Conservation (phyloP, 2,888 invertebrate species). For the Drosophila niveifrons region DNA sequence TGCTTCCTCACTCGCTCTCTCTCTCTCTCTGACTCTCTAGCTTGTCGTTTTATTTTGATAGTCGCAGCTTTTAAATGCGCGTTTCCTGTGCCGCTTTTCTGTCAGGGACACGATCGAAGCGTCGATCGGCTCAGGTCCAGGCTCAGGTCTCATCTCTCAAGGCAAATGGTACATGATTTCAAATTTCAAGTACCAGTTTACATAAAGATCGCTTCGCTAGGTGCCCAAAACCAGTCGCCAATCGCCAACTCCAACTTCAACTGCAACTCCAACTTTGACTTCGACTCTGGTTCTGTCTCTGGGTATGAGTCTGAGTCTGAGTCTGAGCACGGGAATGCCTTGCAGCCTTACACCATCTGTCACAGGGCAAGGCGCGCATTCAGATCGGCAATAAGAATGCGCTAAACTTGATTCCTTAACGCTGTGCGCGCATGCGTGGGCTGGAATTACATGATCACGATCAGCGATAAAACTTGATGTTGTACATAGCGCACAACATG, state of each 20-base stretch:
- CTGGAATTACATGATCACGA: conserved; percentile 85
- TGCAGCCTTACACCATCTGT: conserved; percentile 77
- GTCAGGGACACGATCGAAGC: conserved; percentile 76
- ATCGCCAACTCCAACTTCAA: conserved; percentile 17
- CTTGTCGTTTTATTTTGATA: conserved; percentile 80
- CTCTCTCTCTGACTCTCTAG: conserved; percentile 4
- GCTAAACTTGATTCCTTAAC: conserved; percentile 79
- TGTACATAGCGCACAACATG: conserved; percentile 74
- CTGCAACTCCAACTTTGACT: conserved; percentile 27
- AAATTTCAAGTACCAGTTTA: conserved; percentile 82
- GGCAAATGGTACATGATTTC: conserved; percentile 82
- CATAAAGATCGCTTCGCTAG: conserved; percentile 67
- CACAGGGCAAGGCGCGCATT: conserved; percentile 72
- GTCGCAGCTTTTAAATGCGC: conserved; percentile 79
- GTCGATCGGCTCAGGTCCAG: conserved; percentile 33
- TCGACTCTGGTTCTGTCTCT: conserved; percentile 10
- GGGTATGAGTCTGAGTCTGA: not conserved
- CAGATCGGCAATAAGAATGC: conserved; percentile 78
- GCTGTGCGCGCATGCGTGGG: conserved; percentile 84
- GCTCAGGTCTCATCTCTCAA: conserved; percentile 60
- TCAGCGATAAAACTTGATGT: conserved; percentile 84
- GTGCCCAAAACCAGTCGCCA: conserved; percentile 52
- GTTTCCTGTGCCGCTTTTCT: conserved; percentile 71
- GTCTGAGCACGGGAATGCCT: conserved; percentile 74
- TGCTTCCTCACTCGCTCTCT: conserved; percentile 23